These are phyloP conservation scores for Larimichthys polyactis DNA, from an alignment of 2,113 vertebrate species.

Conservation along the genomic window DNA sequence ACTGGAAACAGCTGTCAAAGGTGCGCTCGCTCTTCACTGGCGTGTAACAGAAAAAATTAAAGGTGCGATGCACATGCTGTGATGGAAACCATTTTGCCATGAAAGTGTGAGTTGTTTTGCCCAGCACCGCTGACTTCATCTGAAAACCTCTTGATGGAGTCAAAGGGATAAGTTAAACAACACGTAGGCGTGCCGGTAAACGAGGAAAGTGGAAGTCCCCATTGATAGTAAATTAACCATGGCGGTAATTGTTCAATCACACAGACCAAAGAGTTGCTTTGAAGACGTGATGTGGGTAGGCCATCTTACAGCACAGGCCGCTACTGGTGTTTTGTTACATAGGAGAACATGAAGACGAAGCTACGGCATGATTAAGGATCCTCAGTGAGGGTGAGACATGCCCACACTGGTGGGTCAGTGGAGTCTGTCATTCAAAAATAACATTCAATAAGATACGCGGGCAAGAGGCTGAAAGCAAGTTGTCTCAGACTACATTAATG, in stretches of 20 bases:
- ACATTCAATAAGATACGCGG: constrained; percentile 13
- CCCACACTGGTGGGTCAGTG: constrained; percentile 73
- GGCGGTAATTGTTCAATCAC: constrained; percentile 83
- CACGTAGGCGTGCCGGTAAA: constrained; percentile 60
- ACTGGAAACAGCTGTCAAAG: constrained; percentile 65
- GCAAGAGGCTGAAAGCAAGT: constrained; percentile 36
- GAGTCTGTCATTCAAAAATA: constrained; percentile 54
- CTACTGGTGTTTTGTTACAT: constrained; percentile 77
- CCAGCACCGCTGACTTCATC: constrained; percentile 71
- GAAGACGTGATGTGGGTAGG: constrained; percentile 69
- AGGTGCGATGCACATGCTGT: constrained; percentile 69
- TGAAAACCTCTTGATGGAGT: constrained; percentile 73
- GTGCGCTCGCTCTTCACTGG: constrained; percentile 62
- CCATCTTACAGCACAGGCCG: constrained; percentile 40
- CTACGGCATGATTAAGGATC: constrained; percentile 39
- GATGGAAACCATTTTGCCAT: constrained; percentile 81
- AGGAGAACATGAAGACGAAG: constrained; percentile 42
- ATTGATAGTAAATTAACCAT: constrained; percentile 78
- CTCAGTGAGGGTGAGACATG: constrained; percentile 61
- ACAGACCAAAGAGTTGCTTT: constrained; percentile 62
- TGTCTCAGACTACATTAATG: constrained; percentile 23
- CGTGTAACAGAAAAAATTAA: constrained; percentile 73
- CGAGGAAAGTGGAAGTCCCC: constrained; percentile 56
- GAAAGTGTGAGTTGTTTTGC: constrained; percentile 84
- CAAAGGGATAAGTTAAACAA: constrained; percentile 64